These are phyloP conservation scores for Dromococcyx pavoninus DNA, from an alignment of 2,797 vertebrate species.

Conservation along the genomic window DNA sequence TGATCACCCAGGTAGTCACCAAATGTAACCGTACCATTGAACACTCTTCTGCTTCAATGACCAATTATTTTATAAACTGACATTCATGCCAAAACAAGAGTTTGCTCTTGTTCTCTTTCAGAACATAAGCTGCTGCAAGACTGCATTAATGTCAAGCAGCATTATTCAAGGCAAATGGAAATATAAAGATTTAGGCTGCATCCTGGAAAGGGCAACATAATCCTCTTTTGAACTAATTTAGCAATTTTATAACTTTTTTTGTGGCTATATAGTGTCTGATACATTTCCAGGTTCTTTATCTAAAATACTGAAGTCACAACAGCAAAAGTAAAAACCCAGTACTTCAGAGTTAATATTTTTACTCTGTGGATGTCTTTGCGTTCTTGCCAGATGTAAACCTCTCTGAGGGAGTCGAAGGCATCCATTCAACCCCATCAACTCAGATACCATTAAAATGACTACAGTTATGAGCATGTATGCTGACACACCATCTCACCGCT, in stretches of 20 bases:
- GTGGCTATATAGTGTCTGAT: neutral
- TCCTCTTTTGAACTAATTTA: conserved; percentile 42
- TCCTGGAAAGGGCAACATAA: conserved; percentile 34
- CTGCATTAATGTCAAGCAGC: conserved; percentile 46
- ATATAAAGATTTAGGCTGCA: conserved; percentile 29
- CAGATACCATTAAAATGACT: neutral
- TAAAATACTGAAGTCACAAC: neutral
- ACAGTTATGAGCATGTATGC: neutral
- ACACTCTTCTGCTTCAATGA: conserved; percentile 9
- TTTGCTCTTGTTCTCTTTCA: conserved; percentile 32
- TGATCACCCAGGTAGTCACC: neutral
- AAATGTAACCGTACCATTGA: neutral
- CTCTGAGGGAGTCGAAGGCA: neutral
- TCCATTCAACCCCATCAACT: neutral
- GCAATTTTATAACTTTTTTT: conserved; percentile 2
- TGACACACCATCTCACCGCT: neutral
- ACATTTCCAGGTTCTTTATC: conserved; percentile 2
- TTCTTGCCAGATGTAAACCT: neutral
- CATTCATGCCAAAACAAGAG: conserved; percentile 29
- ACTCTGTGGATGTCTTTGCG: neutral
- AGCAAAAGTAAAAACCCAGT: neutral
- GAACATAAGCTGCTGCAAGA: conserved; percentile 40
- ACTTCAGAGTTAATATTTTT: neutral
- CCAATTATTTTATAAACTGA: conserved; percentile 36
- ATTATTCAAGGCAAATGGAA: conserved; percentile 51